These are phyloP conservation scores for Allygus modestus DNA, from an alignment of 2,888 invertebrate genomes.

Conservation along the genomic window DNA sequence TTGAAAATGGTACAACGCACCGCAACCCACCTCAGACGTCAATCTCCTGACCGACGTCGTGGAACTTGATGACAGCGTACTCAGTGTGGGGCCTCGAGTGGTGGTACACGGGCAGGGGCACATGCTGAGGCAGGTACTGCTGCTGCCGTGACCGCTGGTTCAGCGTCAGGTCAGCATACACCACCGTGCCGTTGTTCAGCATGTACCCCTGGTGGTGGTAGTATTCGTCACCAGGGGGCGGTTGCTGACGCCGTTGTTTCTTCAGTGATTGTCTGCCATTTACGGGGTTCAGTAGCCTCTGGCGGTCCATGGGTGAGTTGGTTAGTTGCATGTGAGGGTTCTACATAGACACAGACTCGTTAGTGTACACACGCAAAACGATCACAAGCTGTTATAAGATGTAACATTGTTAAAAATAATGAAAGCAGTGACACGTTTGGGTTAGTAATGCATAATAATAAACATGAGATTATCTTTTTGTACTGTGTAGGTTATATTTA, in stretches of 20 bases:
- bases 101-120: conserved; percentile 64
- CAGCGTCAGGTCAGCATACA: conserved; percentile 76
- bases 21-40: conserved; percentile 78
- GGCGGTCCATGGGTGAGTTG: conserved; percentile 62
- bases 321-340: conserved; percentile 64
- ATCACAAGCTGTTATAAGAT: conserved; percentile 10
- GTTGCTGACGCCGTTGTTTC: conserved; percentile 68
- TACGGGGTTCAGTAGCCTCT: conserved; percentile 59
- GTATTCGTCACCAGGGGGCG: conserved; percentile 70
- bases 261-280: conserved; percentile 68
- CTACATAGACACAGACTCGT: conserved; percentile 51
- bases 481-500: too few relatives aligned
- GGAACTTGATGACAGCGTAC: conserved; percentile 82
- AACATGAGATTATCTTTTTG: too few relatives aligned
- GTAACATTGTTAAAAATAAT: too few relatives aligned
- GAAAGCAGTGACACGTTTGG: not conserved
- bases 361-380: conserved; percentile 49
- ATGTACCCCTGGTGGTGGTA: conserved; percentile 69
- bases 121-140: conserved; percentile 64
- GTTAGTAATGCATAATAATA: too few relatives aligned
- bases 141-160: conserved; percentile 65
- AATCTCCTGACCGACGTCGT: conserved; percentile 83
- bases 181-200: conserved; percentile 73
- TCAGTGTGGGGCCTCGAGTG: conserved; percentile 76
- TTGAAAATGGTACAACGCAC: too few relatives aligned